Evolutionary conservation across 2,888 invertebrate species (phyloP).

Genomic region (Didymodactylos carnosus): DNA sequence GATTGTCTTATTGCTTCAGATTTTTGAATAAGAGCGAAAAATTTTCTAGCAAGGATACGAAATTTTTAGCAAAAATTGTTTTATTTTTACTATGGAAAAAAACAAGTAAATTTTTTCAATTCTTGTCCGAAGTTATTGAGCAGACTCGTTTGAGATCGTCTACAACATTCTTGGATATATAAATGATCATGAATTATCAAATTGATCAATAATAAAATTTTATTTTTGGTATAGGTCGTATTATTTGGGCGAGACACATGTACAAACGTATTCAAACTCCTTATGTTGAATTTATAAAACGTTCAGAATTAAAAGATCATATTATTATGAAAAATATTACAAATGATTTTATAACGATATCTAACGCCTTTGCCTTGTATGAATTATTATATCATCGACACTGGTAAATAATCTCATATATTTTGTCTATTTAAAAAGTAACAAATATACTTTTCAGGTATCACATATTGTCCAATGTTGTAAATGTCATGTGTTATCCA

Average conservation of each 20-base stretch:
- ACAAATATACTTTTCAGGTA: neutral
- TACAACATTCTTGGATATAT: no score
- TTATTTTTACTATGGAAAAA: neutral
- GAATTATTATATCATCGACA: neutral
- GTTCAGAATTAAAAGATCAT: neutral
- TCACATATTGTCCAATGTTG: neutral
- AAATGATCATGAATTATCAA: no score
- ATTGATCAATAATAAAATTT: no score
- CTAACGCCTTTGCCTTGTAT: neutral
- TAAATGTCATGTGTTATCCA: neutral
- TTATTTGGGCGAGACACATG: neutral
- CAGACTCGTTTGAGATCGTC: no score
- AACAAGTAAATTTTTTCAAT: no score
- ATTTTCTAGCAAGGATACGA: no score
- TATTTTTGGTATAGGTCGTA: neutral
- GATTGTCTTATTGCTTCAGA: no score
- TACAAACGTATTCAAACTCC: neutral
- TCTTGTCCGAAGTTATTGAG: no score
- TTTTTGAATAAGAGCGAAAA: no score
- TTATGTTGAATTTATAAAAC: neutral
- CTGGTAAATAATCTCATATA: neutral
- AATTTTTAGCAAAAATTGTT: neutral
- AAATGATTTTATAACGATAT: neutral
- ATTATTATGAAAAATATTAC: neutral
- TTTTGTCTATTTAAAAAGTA: neutral